Base-by-base conservation (phyloP, 1,140 invertebrate species). In the Pissodes strobi region DNA sequence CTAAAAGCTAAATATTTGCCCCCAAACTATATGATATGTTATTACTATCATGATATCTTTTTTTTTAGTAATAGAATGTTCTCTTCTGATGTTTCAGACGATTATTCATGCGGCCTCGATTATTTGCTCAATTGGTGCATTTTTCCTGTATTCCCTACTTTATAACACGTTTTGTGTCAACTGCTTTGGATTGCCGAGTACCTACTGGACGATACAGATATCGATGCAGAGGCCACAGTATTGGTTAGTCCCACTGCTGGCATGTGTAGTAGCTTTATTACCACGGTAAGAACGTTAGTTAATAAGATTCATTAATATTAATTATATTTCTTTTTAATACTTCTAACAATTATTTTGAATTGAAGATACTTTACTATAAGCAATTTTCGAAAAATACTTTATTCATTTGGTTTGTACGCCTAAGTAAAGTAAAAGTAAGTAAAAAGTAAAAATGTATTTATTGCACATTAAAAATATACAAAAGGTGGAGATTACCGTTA, bases 231-330 rank as follows among this genome's bases (percentile, higher is more conserved):
- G 89, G 58, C 83, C 87, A 2, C 81, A 86, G 9, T 94, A 92
- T 83, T 95, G 92, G 89, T 82, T 93, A 17, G 86, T 90, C 25
- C 84, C 94, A 27, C 60, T 90, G 25, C 76, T 97, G 39, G 87
- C 90, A 38, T 85, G 88, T 23, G 86, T 94, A 17, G 79, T 92
- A 18, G 89, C 93, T 41, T 80, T 95, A 23, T 79, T 94, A 67
- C 95, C 94, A 34, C 91, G 94, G 94, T 95, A 84, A 79, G 67
- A n/a, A n/a, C n/a, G n/a, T n/a, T n/a, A n/a, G n/a, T n/a, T n/a
- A n/a, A n/a, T n/a, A n/a, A n/a, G n/a, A n/a, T n/a, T n/a, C n/a
- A n/a, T n/a, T n/a, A n/a, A n/a, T n/a, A n/a, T n/a, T n/a, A n/a
- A n/a, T n/a, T n/a, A n/a, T n/a, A n/a, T n/a, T n/a, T n/a, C n/a